Conservation (phyloP, 2,888 invertebrate species). For the Plebejus melissa region DNA sequence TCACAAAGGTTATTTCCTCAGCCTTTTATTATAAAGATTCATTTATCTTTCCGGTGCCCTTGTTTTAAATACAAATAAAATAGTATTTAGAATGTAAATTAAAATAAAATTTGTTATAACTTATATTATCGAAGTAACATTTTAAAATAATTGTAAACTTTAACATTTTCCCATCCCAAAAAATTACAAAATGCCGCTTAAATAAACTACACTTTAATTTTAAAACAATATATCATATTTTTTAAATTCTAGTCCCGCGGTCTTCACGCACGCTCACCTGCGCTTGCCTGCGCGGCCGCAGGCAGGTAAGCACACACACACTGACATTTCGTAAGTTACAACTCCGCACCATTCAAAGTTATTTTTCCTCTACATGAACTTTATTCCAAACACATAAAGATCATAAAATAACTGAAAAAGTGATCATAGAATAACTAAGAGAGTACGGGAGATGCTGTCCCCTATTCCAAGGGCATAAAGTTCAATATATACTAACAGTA, state of each 20-base stretch:
- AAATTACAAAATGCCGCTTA: no score
- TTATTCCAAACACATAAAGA: neutral
- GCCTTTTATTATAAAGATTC: constrained; percentile 4
- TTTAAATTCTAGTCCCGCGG: constrained; percentile 31
- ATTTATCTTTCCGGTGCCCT: neutral
- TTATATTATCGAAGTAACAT: no score
- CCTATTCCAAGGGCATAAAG: no score
- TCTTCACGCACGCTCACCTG: constrained; percentile 44
- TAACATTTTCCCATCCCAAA: no score
- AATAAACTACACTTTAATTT: neutral
- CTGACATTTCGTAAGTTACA: constrained; percentile 38
- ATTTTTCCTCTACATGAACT: neutral
- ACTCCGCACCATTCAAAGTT: neutral
- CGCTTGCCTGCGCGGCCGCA: constrained; percentile 47
- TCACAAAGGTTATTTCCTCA: neutral
- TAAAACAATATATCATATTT: neutral
- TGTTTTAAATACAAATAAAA: neutral
- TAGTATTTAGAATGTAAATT: neutral
- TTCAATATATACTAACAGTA: no score
- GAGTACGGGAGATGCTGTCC: no score
- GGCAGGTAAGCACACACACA: constrained; percentile 41
- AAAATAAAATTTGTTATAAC: neutral
- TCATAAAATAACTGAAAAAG: no score
- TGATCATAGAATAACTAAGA: no score
- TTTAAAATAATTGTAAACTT: no score